Base-by-base conservation (phyloP, 2,888 invertebrate genomes). In the Machimus atricapillus region DNA sequence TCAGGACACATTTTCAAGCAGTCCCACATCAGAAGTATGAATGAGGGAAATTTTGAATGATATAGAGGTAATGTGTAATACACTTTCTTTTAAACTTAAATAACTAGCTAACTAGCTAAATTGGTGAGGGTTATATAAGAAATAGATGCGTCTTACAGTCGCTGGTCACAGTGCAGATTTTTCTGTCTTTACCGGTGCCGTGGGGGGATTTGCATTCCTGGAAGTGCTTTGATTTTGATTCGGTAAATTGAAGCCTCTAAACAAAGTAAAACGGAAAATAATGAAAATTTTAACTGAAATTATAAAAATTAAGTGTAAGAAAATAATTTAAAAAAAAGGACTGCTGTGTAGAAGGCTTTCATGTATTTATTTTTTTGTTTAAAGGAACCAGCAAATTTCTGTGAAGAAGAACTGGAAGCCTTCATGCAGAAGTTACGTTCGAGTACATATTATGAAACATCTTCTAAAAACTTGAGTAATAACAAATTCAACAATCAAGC, bases 241-340 rank as follows among this genome's bases (percentile, higher is more conserved):
- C 56, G 52, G 52, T 79, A 52, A 66, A 66, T 66, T 7, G 66
- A 66, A 66, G 66, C 66, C 66, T 66, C 66, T 66, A 66, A 76
- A 76, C 6, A n/a, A 76, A 37, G 23, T 31, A 85, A 85, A 89
- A 88, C 89, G 87, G 82, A 86, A 88, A 87, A 52, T 66, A 78
- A 78, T 58, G 14, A 23, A 56, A 77, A 88, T 82, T 9, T 81
- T 43, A 76, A 88, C 74, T 37, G 16, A 78, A 82, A 78, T 66
- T 40, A 85, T 37, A 87, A 79, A 76, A 77, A 52, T 76, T 56
- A 73, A 56, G 56, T 27, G n/a, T 77, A 37, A 85, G 31, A 31
- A 66, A 40, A 23, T 0, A 82, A 87, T 27, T 58, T 23, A 19
- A 37, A 14, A 46, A 46, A 79, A 79, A n/a, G n/a, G 23, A 52